Evolutionary conservation across 2,113 vertebrate genomes (phyloP), one percentile per base, ranked within the genome.

Genomic region (Perognathus longimembris): DNA sequence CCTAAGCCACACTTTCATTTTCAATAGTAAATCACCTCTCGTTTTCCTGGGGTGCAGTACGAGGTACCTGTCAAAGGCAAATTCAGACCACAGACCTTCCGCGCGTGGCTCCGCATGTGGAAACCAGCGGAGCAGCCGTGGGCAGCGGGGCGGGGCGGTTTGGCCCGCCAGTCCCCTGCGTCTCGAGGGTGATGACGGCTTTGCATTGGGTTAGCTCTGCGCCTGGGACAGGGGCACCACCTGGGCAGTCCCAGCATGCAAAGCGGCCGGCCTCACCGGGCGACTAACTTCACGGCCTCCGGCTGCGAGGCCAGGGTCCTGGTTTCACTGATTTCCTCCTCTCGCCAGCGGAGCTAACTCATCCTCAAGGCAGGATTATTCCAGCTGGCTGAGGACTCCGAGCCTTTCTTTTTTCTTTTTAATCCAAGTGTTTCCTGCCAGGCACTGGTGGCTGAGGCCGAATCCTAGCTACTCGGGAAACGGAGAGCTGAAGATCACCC

Each of bases 321-420:
- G 38, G 50, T 63, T 40, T 78, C 32, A 78, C 95, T 90, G 92
- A 89, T 86, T 94, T 92, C 61, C 26, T 75, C 59, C 95, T 86
- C 86, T 89, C 71, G 85, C 24, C 67, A 96, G 85, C 66, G 93
- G 90, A 86, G 71, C 63, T 89, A 93, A 88, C 45, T 95, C 71
- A 79, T 79, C 67, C 94, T 82, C 34, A 85, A 95, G 71, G 82
- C 1, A 66, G 73, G 80, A 83, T 81, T 81, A 89, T 30, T 95
- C 45, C 50, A 95, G 21, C 3, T 21, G 96, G 90, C 21, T 92
- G n/a, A 78, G 71, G 88, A 92, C 80, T 83, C 18, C 66, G 81
- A 3, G 26, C 82, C 84, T 92, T 77, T 66, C 67, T 87, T 80
- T 86, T 90, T 96, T 96, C 90, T 91, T 87, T 95, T 69, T 73